A percentile compares a stretch with the other conserved stretches of the same genome.
Evolutionary conservation across 2,888 invertebrate genomes (phyloP).

Genomic region (Aspidiotus rigidus): DNA sequence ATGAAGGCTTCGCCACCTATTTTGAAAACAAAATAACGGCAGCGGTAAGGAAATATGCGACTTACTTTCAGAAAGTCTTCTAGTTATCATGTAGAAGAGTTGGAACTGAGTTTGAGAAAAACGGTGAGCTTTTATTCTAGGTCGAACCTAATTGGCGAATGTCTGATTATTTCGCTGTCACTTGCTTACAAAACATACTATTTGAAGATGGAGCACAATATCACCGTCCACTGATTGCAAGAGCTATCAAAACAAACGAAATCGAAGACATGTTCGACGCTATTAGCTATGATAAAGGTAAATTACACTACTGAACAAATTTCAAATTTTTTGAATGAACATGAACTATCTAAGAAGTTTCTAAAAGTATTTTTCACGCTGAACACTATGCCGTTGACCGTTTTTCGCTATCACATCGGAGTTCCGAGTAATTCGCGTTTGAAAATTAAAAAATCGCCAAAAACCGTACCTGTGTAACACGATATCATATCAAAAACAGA

Average conservation of each 20-base stretch:
- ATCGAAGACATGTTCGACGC: conserved; percentile 56
- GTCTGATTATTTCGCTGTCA: conserved; percentile 40
- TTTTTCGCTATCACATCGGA: no score
- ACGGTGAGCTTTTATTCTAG: conserved; percentile 28
- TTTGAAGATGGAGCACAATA: conserved; percentile 48
- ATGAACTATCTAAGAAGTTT: no score
- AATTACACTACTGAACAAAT: no score
- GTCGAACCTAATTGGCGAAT: conserved; percentile 37
- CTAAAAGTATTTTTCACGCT: no score
- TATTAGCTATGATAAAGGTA: conserved; percentile 62
- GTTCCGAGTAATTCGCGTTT: no score
- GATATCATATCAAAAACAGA: no score
- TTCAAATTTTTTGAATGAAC: no score
- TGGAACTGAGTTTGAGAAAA: not conserved
- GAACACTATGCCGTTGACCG: no score
- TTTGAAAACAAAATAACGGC: conserved; percentile 24
- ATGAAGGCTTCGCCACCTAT: conserved; percentile 36
- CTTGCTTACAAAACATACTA: conserved; percentile 45
- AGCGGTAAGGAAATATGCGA: not conserved
- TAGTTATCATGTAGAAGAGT: not conserved
- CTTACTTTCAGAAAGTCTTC: not conserved
- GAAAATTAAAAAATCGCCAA: no score
- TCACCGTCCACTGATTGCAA: conserved; percentile 53
- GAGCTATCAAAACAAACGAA: conserved; percentile 50
- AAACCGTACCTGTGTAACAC: no score